These are phyloP conservation scores for Pangasius macronema DNA, from an alignment of 2,797 vertebrate species.

Conservation along the genomic window DNA sequence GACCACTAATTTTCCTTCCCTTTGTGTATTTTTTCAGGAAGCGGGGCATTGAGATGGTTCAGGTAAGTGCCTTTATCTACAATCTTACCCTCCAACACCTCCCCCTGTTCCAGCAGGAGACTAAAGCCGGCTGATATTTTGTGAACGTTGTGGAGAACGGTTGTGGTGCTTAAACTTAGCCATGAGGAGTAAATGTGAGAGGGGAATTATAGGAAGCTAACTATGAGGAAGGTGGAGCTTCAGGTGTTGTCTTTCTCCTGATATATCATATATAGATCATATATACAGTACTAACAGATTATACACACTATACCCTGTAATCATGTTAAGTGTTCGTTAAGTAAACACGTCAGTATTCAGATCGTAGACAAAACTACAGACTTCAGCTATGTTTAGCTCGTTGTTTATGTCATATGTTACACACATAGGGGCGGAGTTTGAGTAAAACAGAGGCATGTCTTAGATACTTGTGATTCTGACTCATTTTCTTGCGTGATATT, in stretches of 20 bases:
- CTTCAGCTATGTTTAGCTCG: background rate
- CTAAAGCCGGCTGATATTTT: background rate
- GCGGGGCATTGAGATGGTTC: constrained; percentile 62
- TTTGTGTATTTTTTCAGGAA: constrained; percentile 52
- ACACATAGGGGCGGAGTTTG: background rate
- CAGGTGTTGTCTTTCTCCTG: background rate
- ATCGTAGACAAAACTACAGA: background rate
- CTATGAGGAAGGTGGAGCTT: background rate
- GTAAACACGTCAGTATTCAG: background rate
- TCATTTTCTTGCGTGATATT: background rate
- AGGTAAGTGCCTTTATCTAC: constrained; percentile 49
- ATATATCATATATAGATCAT: background rate
- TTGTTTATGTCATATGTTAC: background rate
- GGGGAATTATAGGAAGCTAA: background rate
- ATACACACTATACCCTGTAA: too few relatives aligned
- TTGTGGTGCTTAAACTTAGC: background rate
- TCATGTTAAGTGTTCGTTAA: too few relatives aligned
- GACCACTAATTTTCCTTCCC: background rate
- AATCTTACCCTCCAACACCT: background rate
- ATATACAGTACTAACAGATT: background rate
- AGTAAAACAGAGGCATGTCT: background rate
- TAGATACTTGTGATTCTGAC: background rate
- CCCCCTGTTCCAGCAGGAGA: background rate
- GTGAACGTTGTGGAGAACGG: background rate
- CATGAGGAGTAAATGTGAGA: background rate